phyloP scores from a whole-genome alignment of 2,797 vertebrate species.

The Cynopterus sphinx region DNA sequence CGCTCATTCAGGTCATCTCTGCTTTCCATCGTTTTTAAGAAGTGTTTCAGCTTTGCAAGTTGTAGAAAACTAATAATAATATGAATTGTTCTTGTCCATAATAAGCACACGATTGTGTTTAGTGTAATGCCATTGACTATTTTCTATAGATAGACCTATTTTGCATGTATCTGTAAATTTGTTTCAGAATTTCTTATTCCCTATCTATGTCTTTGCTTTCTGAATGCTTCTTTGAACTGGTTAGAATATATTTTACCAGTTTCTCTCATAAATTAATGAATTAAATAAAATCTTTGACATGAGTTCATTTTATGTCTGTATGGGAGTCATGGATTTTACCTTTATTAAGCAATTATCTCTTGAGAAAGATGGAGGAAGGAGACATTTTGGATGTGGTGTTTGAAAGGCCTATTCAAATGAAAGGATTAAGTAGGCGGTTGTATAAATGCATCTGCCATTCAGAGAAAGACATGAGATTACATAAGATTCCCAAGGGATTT shows the following conservation, averaged over 20 bases:
- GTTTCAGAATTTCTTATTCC: not conserved
- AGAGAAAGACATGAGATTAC: not conserved
- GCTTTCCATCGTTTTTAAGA: not conserved
- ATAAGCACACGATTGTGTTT: not conserved
- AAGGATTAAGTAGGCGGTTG: not conserved
- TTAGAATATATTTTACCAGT: not conserved
- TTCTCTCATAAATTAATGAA: not conserved
- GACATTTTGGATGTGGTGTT: not conserved
- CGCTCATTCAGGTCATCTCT: not conserved
- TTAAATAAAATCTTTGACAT: not conserved
- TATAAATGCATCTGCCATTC: not conserved
- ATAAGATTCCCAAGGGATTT: not conserved
- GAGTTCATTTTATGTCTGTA: not conserved
- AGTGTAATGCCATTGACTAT: not conserved
- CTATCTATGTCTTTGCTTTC: not conserved
- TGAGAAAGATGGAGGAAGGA: not conserved
- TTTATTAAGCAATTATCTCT: not conserved
- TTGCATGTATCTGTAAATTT: not conserved
- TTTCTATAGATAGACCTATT: not conserved
- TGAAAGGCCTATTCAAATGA: not conserved
- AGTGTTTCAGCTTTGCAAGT: not conserved
- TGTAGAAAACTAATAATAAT: not conserved
- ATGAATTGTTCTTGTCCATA: not conserved
- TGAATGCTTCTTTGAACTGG: not conserved
- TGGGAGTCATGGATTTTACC: not conserved